Conservation (phyloP, 2,113 vertebrate species). For the Oreocharis arfaki region DNA sequence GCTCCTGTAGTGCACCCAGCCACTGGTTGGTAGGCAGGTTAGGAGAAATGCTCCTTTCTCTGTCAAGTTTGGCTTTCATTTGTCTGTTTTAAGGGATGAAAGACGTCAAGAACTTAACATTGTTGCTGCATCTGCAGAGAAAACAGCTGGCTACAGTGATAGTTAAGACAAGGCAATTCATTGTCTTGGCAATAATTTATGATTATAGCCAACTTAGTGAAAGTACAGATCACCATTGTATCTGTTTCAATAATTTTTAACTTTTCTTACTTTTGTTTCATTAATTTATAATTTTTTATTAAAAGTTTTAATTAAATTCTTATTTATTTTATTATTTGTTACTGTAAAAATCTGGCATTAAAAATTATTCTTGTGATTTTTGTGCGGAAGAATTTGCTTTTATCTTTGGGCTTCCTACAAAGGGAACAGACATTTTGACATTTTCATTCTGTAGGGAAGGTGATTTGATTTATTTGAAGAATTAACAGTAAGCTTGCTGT, state of each 20-base stretch:
- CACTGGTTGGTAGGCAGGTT: background rate
- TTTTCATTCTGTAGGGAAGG: background rate
- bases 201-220: background rate
- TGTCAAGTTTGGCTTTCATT: background rate
- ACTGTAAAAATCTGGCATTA: background rate
- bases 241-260: background rate
- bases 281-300: background rate
- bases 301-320: background rate
- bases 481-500: background rate
- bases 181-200: constrained; percentile 18
- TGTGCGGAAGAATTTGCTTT: background rate
- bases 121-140: background rate
- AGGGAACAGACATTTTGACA: background rate
- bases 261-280: background rate
- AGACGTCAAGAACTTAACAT: background rate
- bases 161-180: background rate
- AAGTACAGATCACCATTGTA: background rate
- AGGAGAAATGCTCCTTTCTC: background rate
- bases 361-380: background rate
- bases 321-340: background rate
- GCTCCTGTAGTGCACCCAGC: background rate
- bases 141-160: background rate
- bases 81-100: background rate
- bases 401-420: background rate
- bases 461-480: background rate